Evolutionary conservation across 2,113 vertebrate genomes (phyloP).

Genomic region (Hypanus sabinus): DNA sequence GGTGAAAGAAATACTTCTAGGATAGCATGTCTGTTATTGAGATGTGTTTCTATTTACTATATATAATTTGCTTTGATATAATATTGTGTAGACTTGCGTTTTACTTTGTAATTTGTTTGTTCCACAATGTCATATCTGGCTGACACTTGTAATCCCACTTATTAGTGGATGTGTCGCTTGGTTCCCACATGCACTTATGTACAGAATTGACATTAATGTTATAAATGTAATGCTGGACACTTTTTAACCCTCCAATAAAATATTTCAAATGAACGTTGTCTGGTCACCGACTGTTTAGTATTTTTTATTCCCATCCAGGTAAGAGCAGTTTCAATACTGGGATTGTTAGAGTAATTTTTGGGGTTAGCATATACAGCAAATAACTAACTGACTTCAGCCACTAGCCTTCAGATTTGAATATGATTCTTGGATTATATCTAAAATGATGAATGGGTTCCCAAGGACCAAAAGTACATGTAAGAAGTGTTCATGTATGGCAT

Average conservation of each 20-base stretch:
- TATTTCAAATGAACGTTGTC: background rate
- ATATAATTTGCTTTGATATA: constrained; percentile 12
- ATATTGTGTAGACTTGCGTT: background rate
- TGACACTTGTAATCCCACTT: background rate
- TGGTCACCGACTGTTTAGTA: background rate
- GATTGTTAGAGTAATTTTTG: too few species aligned
- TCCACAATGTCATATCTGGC: background rate
- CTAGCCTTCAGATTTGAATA: too few species aligned
- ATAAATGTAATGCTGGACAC: background rate
- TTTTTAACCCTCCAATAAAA: constrained; percentile 14
- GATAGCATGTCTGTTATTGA: background rate
- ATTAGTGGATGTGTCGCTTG: background rate
- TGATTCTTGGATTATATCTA: too few species aligned
- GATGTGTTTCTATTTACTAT: background rate
- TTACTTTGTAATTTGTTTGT: constrained; percentile 22
- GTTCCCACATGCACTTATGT: background rate
- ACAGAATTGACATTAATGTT: background rate
- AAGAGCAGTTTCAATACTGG: too few species aligned
- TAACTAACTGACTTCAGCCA: too few species aligned
- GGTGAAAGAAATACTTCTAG: background rate
- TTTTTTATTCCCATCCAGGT: too few species aligned
- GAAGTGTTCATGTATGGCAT: too few species aligned
- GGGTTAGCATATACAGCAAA: too few species aligned
- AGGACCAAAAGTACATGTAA: too few species aligned
- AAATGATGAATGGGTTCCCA: too few species aligned